Percentiles rank a stretch among this genome's conserved stretches.
These are phyloP conservation scores for Sesia bembeciformis DNA, from an alignment of 2,888 invertebrate species.

Conservation along the genomic window DNA sequence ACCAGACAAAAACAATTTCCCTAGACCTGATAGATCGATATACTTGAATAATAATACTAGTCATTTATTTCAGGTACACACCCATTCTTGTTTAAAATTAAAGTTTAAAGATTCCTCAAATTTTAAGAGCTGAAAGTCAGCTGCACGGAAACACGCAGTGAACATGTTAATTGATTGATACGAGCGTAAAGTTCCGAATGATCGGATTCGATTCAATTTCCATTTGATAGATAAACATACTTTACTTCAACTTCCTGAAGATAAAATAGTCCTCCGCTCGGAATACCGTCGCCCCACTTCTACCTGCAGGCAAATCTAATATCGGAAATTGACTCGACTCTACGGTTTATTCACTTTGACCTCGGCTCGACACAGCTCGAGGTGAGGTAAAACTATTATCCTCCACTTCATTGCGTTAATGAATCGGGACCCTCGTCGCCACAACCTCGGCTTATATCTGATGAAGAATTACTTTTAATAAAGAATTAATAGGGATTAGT, in stretches of 20 bases:
- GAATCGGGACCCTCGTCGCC: conserved; percentile 13
- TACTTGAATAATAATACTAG: no score
- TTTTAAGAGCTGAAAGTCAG: no score
- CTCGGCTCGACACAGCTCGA: conserved; percentile 32
- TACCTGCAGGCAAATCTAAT: conserved; percentile 54
- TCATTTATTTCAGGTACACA: no score
- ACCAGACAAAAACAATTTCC: no score
- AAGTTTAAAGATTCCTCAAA: no score
- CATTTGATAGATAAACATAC: conserved; percentile 1
- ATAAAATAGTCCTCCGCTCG: conserved; percentile 23
- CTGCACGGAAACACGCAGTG: no score
- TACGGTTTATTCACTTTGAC: conserved; percentile 49
- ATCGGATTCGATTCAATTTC: neutral
- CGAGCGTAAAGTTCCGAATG: no score
- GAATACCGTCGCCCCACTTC: conserved; percentile 28
- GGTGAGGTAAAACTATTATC: conserved; percentile 48
- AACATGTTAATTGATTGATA: no score
- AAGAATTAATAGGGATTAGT: no score
- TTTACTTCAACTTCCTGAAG: conserved; percentile 5
- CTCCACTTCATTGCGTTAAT: conserved; percentile 33
- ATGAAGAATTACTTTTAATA: no score
- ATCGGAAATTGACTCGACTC: conserved; percentile 56
- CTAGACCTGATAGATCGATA: no score
- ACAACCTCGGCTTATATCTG: neutral
- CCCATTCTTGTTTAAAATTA: no score